phyloP scores from a whole-genome alignment of 2,888 invertebrate genomes.

The Fissipunctia ypsillon region DNA sequence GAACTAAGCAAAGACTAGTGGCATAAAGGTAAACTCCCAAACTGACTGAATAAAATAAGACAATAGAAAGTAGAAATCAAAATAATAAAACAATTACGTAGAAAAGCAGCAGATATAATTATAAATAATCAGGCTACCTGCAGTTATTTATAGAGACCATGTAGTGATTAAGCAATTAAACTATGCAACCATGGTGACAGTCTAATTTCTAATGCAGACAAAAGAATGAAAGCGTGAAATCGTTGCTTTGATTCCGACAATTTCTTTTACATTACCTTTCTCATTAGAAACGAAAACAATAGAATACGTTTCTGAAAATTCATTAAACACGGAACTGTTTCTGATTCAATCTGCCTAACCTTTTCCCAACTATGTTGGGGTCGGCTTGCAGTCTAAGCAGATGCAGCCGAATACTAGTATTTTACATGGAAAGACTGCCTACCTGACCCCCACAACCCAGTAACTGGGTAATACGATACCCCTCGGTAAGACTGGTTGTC shows the following conservation, averaged over 20 bases:
- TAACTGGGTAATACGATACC: too few species aligned
- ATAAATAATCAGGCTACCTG: slow-evolving; percentile 28
- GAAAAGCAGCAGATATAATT: slow-evolving; percentile 28
- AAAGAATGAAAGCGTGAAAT: slow-evolving; percentile 65
- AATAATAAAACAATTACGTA: slow-evolving; percentile 19
- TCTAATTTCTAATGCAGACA: slow-evolving; percentile 57
- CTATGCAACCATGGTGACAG: slow-evolving; percentile 63
- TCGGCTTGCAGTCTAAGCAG: too few species aligned
- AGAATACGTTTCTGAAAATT: slow-evolving; percentile 29
- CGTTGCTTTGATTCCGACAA: slow-evolving; percentile 43
- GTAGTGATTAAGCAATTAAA: slow-evolving; percentile 53
- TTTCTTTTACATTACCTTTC: slow-evolving; percentile 47
- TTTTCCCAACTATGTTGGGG: too few species aligned
- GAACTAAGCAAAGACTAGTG: not conserved
- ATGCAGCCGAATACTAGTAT: too few species aligned
- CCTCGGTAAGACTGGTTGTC: too few species aligned
- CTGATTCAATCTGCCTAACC: too few species aligned
- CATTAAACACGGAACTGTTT: slow-evolving; percentile 5
- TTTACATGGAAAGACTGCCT: too few species aligned
- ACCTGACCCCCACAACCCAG: too few species aligned
- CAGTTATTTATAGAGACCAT: slow-evolving; percentile 20
- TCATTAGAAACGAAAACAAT: slow-evolving; percentile 43
- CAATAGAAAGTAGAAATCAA: slow-evolving; percentile 30
- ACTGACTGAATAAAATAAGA: not conserved
- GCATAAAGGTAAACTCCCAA: not conserved